A percentile compares a stretch with the other conserved stretches of the same genome.
These are phyloP conservation scores for Drosophila heteroneura DNA, from an alignment of 2,888 invertebrate species.

Conservation along the genomic window DNA sequence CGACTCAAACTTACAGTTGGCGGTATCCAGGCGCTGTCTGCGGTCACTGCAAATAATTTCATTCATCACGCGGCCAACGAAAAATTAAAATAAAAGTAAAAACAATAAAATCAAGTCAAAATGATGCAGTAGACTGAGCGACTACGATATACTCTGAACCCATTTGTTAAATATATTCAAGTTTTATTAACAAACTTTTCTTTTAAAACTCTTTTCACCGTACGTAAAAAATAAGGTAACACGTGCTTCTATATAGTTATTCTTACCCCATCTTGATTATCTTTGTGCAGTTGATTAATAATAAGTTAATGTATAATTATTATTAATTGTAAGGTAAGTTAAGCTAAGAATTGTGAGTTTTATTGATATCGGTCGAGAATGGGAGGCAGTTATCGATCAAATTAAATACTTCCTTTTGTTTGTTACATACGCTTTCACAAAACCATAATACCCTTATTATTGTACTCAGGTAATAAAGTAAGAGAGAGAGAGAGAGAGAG, in stretches of 20 bases:
- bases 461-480: not conserved
- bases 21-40: conserved; percentile 13
- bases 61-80: conserved; percentile 52
- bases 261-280: not conserved
- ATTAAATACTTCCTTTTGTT: not conserved
- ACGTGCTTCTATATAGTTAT: not conserved
- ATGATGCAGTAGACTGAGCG: not conserved
- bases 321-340: not conserved
- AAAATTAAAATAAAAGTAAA: not conserved
- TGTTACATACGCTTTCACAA: not conserved
- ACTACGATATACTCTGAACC: not conserved
- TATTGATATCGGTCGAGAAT: not conserved
- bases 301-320: not conserved
- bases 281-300: not conserved
- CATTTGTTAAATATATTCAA: not conserved
- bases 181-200: no score
- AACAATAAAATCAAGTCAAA: not conserved
- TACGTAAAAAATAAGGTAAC: not conserved
- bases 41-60: conserved; percentile 68
- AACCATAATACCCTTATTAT: not conserved
- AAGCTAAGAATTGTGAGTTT: not conserved
- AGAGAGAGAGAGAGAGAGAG: not conserved
- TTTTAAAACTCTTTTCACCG: not conserved
- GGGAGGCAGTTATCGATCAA: not conserved
- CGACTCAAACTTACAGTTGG: not conserved